Conservation (phyloP, 2,113 vertebrate genomes). For the Sus scrofa region T2T-Sscrofa CM000817.6:170311001-170311500, state of each 20-base stretch:
- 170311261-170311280: background rate
- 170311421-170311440: slow-evolving; percentile 53
- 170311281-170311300: slow-evolving; percentile 29
- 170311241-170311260: slow-evolving; percentile 17
- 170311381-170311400: background rate
- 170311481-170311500: too few species aligned
- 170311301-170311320: slow-evolving; percentile 3
- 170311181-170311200: background rate
- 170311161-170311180: slow-evolving; percentile 32
- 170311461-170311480: too few species aligned
- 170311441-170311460: too few species aligned
- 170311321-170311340: slow-evolving; percentile 47
- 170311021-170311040: slow-evolving; percentile 97
- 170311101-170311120: slow-evolving; percentile 97
- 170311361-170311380: background rate
- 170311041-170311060: slow-evolving; percentile 97
- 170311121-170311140: slow-evolving; percentile 98
- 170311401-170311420: slow-evolving; percentile 17
- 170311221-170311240: slow-evolving; percentile 44
- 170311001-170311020: slow-evolving; percentile 95
- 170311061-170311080: slow-evolving; percentile 98
- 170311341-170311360: slow-evolving; percentile 38
- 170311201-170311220: background rate
- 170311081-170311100: slow-evolving; percentile 98
- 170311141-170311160: slow-evolving; percentile 99